Conservation (phyloP, 2,113 vertebrate species). For the Anoplopoma fimbria region DNA sequence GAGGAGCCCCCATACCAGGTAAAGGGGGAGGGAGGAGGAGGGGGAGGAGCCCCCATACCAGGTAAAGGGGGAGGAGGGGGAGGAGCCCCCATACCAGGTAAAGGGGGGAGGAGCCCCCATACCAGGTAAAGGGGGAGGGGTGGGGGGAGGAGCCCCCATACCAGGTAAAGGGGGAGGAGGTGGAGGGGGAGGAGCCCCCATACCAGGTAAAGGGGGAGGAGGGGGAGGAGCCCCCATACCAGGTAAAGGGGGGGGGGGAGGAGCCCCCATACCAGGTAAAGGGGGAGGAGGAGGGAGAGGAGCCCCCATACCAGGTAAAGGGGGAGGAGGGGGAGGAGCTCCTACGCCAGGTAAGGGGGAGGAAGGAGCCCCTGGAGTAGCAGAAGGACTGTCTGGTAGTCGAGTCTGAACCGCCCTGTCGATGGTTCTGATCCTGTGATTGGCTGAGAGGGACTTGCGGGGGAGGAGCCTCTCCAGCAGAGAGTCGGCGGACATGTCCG, state of each 20-base stretch:
- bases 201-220: not conserved
- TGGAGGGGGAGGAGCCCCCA: constrained; percentile 34
- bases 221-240: not conserved
- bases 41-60: constrained; percentile 9
- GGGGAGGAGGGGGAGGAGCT: constrained; percentile 18
- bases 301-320: not conserved
- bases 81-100: not conserved
- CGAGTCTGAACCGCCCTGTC: constrained; percentile 80
- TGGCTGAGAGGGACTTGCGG: constrained; percentile 73
- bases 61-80: no score
- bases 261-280: not conserved
- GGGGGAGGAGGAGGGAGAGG: not conserved
- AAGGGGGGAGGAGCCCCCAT: rapidly evolving
- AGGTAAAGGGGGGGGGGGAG: constrained; percentile 23
- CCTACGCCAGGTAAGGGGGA: not conserved
- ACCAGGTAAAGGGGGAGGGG: not conserved
- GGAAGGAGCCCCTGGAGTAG: not conserved
- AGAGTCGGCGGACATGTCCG: constrained; percentile 76
- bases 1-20: constrained; percentile 27
- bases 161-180: not conserved
- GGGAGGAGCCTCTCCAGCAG: constrained; percentile 88
- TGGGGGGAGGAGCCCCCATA: not conserved
- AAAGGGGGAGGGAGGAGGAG: constrained; percentile 63
- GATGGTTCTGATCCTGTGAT: constrained; percentile 41
- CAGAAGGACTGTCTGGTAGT: constrained; percentile 18